Evolutionary conservation across 2,113 vertebrate species (phyloP), one percentile per base, ranked within the genome.

Genomic region (Opisthocomus hoazin): DNA sequence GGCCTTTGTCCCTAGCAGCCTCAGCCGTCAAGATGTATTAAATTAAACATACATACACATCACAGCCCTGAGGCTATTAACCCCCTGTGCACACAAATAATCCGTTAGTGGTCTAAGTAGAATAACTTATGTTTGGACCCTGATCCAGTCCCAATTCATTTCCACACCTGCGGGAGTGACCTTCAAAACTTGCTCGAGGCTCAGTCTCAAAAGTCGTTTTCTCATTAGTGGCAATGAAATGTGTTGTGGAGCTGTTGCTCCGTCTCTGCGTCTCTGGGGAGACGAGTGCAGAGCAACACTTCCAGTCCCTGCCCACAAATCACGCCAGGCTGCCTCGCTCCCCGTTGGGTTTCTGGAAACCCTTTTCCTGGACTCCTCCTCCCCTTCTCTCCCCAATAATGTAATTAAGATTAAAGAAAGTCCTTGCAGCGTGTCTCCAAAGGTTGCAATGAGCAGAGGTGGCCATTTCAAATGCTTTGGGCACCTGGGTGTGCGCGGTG

Each of bases 101-200:
- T 57, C 92, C 13, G 1, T 71, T 34, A n/a, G 64, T 80, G 84
- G 65, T 57, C 81, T 61, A 32, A 66, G 43, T n/a, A 81, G 90
- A 70, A 63, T 36, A 56, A 51, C 73, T 78, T 54, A 18, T 2
- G 69, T 57, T 24, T 75, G 91, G 74, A 63, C 58, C 61, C 78
- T 20, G 86, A 5, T 90, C 43, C 22, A 14, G 90, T 71, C 87
- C 87, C 90, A 39, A 73, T 43, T 86, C 89, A 54, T 94, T 86
- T 39, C 75, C 91, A 87, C 84, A 77, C 87, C 91, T 94, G 94
- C 13, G 11, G 94, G 68, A 89, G 64, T 43, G 91, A 96, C 94
- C 93, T 95, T 73, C 96, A 61, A 46, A 39, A 71, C 71, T 69
- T 54, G 96, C 97, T 81, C 8, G 54, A 65, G 93, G 95, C 96